Evolutionary conservation across 2,888 invertebrate species (phyloP).

Genomic region (Drosophila mettleri): DNA sequence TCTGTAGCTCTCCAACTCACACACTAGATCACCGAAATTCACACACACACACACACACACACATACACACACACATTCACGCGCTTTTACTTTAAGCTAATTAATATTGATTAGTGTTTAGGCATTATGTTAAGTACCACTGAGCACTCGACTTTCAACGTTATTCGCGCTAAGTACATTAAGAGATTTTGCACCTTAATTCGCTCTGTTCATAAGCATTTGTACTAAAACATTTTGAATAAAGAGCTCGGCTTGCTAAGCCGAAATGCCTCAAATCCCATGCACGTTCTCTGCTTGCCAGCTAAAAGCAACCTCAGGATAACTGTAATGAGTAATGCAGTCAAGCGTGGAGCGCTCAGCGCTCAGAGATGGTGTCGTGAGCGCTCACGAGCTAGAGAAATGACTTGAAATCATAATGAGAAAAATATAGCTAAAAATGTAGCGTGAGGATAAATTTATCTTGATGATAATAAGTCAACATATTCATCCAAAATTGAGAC

Average conservation of each 20-base stretch:
- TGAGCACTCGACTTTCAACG: constrained; percentile 19
- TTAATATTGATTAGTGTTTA: constrained; percentile 65
- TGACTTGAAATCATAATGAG: too few relatives aligned
- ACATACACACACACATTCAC: constrained; percentile 20
- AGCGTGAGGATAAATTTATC: not conserved
- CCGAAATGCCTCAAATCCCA: constrained; percentile 17
- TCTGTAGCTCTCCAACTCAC: constrained; percentile 11
- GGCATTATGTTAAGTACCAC: constrained; percentile 33
- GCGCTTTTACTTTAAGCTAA: constrained; percentile 53
- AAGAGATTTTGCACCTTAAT: constrained; percentile 32
- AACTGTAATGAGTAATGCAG: constrained; percentile 50
- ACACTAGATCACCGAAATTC: constrained; percentile 29
- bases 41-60: constrained; percentile 16
- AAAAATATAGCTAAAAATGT: too few relatives aligned
- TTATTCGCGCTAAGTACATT: constrained; percentile 21
- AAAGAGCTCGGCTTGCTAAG: constrained; percentile 34
- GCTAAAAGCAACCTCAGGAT: constrained; percentile 22
- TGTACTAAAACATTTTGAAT: constrained; percentile 48
- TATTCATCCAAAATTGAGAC: too few relatives aligned
- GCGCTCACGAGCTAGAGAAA: not conserved
- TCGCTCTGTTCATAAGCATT: constrained; percentile 20
- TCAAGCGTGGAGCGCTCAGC: constrained; percentile 10
- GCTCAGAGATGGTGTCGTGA: constrained; percentile 31
- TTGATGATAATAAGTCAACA: not conserved
- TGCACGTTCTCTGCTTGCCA: not conserved